phyloP scores from a whole-genome alignment of 2,113 vertebrate species.

The Poeciliopsis prolifica region DNA sequence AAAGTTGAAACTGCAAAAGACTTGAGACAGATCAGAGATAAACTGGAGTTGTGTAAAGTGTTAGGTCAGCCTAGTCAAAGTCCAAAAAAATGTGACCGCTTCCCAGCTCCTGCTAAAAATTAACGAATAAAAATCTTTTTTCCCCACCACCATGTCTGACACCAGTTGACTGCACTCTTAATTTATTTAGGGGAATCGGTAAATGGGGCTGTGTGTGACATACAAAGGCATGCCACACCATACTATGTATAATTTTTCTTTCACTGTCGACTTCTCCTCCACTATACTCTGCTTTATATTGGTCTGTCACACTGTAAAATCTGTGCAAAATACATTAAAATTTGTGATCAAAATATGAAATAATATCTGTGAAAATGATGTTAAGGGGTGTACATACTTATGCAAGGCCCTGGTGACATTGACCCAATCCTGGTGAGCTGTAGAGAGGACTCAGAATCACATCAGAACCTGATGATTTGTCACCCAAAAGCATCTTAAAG shows the following conservation, averaged over 20 bases:
- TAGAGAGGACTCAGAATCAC: conserved; percentile 47
- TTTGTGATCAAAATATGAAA: background rate
- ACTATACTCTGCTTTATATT: background rate
- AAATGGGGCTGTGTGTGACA: too few species aligned
- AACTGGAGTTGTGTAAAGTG: too few species aligned
- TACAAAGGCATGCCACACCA: too few species aligned
- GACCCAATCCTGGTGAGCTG: conserved; percentile 71
- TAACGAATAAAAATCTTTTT: too few species aligned
- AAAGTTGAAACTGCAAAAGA: background rate
- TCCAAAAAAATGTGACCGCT: too few species aligned
- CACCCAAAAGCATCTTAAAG: conserved; percentile 51
- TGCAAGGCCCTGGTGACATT: background rate
- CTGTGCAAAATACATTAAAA: background rate
- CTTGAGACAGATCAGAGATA: too few species aligned
- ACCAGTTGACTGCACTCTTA: background rate
- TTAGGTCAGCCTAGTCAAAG: too few species aligned
- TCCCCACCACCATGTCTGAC: too few species aligned
- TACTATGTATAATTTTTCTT: too few species aligned
- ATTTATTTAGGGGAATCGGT: background rate
- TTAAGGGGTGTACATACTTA: background rate
- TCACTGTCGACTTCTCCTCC: too few species aligned
- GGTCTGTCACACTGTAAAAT: background rate
- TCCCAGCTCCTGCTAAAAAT: too few species aligned
- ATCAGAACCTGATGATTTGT: conserved; percentile 39
- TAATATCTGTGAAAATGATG: too few species aligned